Evolutionary conservation across 2,888 invertebrate species (phyloP), one percentile per base, ranked within the genome.

Genomic region (Phyllotreta striolata): DNA sequence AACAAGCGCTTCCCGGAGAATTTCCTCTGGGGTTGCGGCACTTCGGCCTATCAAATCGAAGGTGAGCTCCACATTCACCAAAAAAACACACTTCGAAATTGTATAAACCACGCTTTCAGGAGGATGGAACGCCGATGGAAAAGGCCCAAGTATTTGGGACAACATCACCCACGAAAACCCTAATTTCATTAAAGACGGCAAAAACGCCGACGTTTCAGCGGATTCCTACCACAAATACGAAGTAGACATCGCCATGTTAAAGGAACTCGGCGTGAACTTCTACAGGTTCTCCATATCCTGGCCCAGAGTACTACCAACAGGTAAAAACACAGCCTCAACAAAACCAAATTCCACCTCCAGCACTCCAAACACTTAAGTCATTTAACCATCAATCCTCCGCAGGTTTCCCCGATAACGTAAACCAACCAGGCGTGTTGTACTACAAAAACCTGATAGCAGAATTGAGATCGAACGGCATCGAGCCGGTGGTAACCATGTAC

Each of bases 201-300:
- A 84, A 0, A 89, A 85, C 54, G 89, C 85, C 0, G 88, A 91
- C 67, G 82, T 89, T 0, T 88, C 91, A 0, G 87, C 89, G 37
- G 88, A 90, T 75, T 89, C 89, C 13, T 90, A 90, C 75, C 85
- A 89, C 74, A 84, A 85, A 63, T 89, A 87, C 76, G 83, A 85
- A 72, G 86, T 87, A 49, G 89, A 89, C 74, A 86, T 86, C 0
- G 83, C 86, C 78, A 85, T 89, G 84, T 80, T 88, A 1, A 84
- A 83, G 59, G 85, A 87, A 66, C 78, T 89, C 1, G 87, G 88
- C 12, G 88, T 88, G 0, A 82, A 87, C 69, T 84, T 87, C 63
- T 91, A 91, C 78, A 84, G 91, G 41, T 91, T 91, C 78, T 91
- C 90, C 0, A 83, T 91, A 73, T 87, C 91, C 0, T 94, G 93